Base-by-base conservation (phyloP, 2,888 invertebrate species). In the Plemyria rubiginata region DNA sequence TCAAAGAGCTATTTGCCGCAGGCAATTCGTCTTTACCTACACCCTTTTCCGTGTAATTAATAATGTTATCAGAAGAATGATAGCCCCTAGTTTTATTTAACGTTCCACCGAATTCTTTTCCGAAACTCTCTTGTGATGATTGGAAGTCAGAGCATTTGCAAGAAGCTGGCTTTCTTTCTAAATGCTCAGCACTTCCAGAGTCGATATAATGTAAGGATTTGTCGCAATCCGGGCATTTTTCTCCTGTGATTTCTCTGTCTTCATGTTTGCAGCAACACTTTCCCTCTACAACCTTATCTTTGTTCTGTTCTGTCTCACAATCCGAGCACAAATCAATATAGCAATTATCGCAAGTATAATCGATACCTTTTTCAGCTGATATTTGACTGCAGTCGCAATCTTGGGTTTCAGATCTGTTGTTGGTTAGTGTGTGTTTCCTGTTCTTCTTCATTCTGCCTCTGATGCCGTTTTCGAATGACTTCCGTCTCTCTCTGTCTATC, bases 401-500 rank as follows among this genome's bases (percentile, higher is more conserved):
- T 40, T 85, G 82, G 11, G 68, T 79, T 11, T 84, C 85, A 13
- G 74, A 70, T 70, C 85, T 85, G 0, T 82, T 80, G 53, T 72
- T 83, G 1, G 84, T 82, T 2, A 82, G 70, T 6, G 87, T 86
- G 56, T 86, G 85, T 74, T 90, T 90, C 61, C 89, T 94, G 58
- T 94, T 91, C 78, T 94, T 95, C 75, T 95, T 94, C 8, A 95
- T 84, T 70, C 95, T 91, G 11, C 93, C 93, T 74, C 94, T 85
- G 48, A 94, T 83, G 50, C 94, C 94, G 54, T 94, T 94, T 79
- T 95, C 95, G 56, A 90, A 92, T 1, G 95, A 94, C 78, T 94
- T 94, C 70, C 95, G 86, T 75, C 96, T 93, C 54, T 96, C 95
- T 53, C 95, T 92, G 73, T 96, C 96, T 57, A 96, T 93, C 80